Conservation (phyloP, 2,888 invertebrate species). For the Galerucella pusilla region DNA sequence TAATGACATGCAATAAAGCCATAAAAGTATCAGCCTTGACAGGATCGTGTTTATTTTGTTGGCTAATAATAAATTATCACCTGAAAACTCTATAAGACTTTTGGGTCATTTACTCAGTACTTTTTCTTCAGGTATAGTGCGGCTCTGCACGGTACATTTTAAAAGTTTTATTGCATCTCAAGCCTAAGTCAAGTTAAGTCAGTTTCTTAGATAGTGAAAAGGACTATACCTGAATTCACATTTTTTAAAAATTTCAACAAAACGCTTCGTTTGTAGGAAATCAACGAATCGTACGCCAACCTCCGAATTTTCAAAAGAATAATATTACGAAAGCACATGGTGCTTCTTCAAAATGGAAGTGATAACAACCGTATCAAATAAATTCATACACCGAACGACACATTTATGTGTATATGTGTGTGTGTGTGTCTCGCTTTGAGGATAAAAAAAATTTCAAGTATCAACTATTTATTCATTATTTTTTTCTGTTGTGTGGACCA, state of each 20-base stretch:
- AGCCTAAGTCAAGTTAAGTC: no score
- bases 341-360: conserved; percentile 35
- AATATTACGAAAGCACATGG: conserved; percentile 40
- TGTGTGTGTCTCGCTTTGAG: conserved; percentile 26
- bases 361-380: conserved; percentile 48
- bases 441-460: conserved; percentile 36
- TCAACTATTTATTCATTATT: conserved; percentile 44
- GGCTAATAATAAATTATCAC: no score
- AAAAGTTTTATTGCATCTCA: no score
- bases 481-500: conserved; percentile 48
- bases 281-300: conserved; percentile 9
- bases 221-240: no score
- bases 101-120: no score
- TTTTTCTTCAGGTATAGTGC: no score
- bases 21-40: no score
- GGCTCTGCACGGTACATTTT: no score
- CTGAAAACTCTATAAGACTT: no score
- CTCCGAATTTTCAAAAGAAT: conserved; percentile 20
- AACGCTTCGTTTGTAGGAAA: conserved; percentile 34
- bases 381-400: conserved; percentile 45
- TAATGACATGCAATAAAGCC: no score
- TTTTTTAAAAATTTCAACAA: conserved; percentile 9
- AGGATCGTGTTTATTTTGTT: no score
- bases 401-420: conserved; percentile 42
- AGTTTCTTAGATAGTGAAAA: no score